Evolutionary conservation across 2,113 vertebrate genomes (phyloP).

Genomic region (Vireo altiloquus): DNA sequence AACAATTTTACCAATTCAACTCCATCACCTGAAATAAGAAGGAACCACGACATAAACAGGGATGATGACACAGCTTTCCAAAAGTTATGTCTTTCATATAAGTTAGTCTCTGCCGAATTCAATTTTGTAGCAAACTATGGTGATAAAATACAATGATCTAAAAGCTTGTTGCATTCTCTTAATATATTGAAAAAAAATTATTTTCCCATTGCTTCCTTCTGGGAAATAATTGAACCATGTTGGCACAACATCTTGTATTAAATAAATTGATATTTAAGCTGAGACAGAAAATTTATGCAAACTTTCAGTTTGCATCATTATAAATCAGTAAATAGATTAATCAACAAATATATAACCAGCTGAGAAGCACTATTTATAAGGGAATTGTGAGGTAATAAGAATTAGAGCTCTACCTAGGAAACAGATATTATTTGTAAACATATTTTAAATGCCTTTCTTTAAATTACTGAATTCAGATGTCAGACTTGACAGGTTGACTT

Average conservation of each 20-base stretch:
- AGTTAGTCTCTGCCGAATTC: background rate
- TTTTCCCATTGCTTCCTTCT: background rate
- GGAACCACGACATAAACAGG: background rate
- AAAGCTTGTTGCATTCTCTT: background rate
- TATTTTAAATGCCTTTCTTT: background rate
- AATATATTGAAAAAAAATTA: background rate
- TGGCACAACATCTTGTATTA: background rate
- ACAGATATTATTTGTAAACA: background rate
- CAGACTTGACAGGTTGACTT: background rate
- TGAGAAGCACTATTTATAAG: background rate
- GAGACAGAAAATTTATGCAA: background rate
- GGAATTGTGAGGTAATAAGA: background rate
- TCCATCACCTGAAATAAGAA: background rate
- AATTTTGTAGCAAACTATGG: background rate
- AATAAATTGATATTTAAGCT: background rate
- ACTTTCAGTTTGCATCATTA: background rate
- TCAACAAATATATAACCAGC: background rate
- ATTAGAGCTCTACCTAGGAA: background rate
- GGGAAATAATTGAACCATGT: background rate
- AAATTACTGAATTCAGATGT: background rate
- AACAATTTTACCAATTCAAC: background rate
- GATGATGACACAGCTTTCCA: background rate
- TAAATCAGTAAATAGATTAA: background rate
- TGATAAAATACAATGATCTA: background rate
- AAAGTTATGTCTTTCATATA: background rate